A percentile compares a stretch with the other conserved stretches of the same genome.
Conservation (phyloP, 2,797 vertebrate species). For the Coregonus sp. region DNA sequence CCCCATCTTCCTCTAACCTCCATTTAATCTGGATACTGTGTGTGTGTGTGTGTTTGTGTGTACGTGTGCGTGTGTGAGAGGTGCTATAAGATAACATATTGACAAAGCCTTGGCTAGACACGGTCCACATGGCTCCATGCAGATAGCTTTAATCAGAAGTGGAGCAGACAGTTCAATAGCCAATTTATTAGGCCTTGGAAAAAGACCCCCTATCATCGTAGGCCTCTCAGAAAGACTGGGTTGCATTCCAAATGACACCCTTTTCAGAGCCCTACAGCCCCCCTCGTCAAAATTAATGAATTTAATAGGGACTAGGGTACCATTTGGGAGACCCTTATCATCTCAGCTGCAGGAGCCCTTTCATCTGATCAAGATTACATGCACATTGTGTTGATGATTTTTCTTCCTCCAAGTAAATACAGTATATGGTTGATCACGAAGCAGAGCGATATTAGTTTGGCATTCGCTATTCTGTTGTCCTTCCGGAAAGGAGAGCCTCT, state of each 20-base stretch:
- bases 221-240: background rate
- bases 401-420: background rate
- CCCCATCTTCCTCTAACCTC: background rate
- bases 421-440: background rate
- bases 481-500: background rate
- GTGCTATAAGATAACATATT: constrained; percentile 22
- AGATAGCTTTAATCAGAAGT: constrained; percentile 41
- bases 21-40: background rate
- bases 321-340: background rate
- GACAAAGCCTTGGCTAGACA: constrained; percentile 11
- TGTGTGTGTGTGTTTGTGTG: constrained; percentile 11
- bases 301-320: background rate
- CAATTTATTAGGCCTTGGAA: constrained; percentile 24
- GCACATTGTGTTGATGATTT: background rate
- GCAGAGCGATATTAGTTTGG: background rate
- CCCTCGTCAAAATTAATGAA: background rate
- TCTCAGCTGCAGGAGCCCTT: background rate
- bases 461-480: background rate
- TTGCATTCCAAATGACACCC: background rate
- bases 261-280: background rate
- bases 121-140: constrained; percentile 16
- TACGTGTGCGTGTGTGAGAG: no score
- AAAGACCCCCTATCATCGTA: background rate
- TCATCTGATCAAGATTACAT: constrained; percentile 19
- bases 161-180: constrained; percentile 37